Percentiles rank a stretch among this genome's conserved stretches.
Conservation (phyloP, 2,888 invertebrate genomes). For the Acleris holmiana region DNA sequence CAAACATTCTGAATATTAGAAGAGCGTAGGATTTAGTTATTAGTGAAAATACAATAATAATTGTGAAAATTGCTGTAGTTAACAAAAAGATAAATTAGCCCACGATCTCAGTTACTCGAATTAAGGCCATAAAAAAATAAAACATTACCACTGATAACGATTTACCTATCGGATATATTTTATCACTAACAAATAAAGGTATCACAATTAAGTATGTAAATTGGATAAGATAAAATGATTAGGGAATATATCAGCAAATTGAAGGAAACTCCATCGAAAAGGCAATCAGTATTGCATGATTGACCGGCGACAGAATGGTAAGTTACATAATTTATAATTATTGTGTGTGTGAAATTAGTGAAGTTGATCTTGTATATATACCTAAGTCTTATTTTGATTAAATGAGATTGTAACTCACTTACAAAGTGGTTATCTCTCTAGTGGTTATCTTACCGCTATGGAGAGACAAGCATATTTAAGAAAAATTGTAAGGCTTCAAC, state of each 20-base stretch:
- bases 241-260: slow-evolving; percentile 49
- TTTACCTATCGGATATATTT: slow-evolving; percentile 23
- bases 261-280: slow-evolving; percentile 38
- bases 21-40: too few relatives aligned
- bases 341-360: too few relatives aligned
- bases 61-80: too few relatives aligned
- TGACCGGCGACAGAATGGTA: slow-evolving; percentile 67
- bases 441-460: too few relatives aligned
- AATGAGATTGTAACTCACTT: too few relatives aligned
- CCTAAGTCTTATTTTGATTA: too few relatives aligned
- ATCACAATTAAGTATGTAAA: slow-evolving; percentile 48
- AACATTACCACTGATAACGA: slow-evolving; percentile 8
- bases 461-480: neutral
- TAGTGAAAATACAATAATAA: too few relatives aligned
- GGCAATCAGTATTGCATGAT: slow-evolving; percentile 45
- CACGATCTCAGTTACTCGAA: neutral
- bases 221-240: slow-evolving; percentile 61
- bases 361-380: too few relatives aligned
- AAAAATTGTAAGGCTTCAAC: too few relatives aligned
- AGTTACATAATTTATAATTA: slow-evolving; percentile 43
- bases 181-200: slow-evolving; percentile 37
- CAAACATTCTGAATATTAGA: too few relatives aligned
- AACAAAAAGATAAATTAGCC: too few relatives aligned
- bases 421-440: too few relatives aligned
- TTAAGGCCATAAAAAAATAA: slow-evolving; percentile 8